Evolutionary conservation across 2,888 invertebrate species (phyloP).

Genomic region (Parnassius smintheus): DNA sequence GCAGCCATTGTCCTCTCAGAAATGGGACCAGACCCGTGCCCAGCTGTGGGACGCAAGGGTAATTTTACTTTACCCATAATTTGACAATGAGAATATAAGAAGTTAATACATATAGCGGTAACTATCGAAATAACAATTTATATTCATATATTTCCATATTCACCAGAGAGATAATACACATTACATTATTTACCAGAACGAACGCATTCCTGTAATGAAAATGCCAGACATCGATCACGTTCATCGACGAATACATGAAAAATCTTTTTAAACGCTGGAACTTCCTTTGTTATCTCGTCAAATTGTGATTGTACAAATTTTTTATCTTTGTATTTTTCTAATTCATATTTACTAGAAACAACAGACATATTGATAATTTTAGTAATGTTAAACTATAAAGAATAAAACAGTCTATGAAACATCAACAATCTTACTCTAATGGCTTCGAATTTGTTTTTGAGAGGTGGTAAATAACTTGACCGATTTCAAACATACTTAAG

Average conservation of each 20-base stretch:
- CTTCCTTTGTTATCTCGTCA: conserved; percentile 68
- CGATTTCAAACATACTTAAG: conserved; percentile 64
- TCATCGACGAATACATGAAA: conserved; percentile 76
- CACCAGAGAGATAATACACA: not conserved
- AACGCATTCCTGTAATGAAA: conserved; percentile 72
- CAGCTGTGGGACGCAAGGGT: no score
- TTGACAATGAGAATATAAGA: no score
- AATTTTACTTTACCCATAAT: no score
- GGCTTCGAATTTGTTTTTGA: conserved; percentile 65
- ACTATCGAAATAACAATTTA: no score
- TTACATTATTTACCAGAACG: conserved; percentile 52
- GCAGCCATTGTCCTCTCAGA: no score
- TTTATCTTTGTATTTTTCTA: conserved; percentile 70
- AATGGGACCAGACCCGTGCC: no score
- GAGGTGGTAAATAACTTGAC: conserved; percentile 72
- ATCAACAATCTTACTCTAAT: conserved; percentile 52
- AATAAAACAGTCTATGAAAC: not conserved
- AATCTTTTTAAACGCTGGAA: conserved; percentile 74
- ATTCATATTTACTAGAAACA: conserved; percentile 55
- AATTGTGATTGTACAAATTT: conserved; percentile 72
- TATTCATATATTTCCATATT: no score
- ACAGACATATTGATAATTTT: not conserved
- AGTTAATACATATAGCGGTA: no score
- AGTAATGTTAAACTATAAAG: conserved; percentile 19
- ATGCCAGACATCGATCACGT: conserved; percentile 71